Evolutionary conservation across 2,797 vertebrate genomes (phyloP).

Genomic region (Eremophila alpestris): DNA sequence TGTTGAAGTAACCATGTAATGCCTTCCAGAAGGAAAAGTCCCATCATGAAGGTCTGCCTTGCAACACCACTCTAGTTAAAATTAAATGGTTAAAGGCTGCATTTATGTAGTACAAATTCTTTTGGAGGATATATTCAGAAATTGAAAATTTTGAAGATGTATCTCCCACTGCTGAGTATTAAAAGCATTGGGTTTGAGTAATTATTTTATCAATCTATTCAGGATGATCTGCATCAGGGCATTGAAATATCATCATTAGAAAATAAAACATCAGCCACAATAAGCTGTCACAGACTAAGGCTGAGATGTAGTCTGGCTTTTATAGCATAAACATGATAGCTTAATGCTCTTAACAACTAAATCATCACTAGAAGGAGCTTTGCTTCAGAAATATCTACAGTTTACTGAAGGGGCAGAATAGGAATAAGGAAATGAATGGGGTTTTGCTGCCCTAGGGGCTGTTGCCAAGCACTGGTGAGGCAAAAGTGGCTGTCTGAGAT

Average conservation of each 20-base stretch:
- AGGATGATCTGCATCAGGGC: not conserved
- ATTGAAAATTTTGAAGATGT: not conserved
- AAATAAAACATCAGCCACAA: not conserved
- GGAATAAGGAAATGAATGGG: not conserved
- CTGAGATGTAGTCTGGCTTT: not conserved
- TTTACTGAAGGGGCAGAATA: not conserved
- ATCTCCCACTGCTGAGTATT: not conserved
- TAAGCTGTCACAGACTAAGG: not conserved
- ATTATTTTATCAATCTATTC: not conserved
- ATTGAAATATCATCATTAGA: not conserved
- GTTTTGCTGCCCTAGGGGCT: not conserved
- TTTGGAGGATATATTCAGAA: not conserved
- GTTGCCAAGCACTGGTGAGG: not conserved
- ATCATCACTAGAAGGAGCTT: not conserved
- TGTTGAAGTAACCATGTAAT: not conserved
- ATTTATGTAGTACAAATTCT: not conserved
- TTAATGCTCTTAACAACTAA: not conserved
- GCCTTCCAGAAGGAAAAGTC: not conserved
- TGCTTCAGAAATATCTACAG: not conserved
- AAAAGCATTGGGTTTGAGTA: not conserved
- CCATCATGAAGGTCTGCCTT: not conserved
- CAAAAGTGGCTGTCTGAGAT: rapidly evolving
- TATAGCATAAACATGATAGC: not conserved
- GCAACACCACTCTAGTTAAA: not conserved
- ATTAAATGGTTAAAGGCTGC: not conserved